Conservation (phyloP, 2,113 vertebrate genomes). For the Zosterops pallidus region DNA sequence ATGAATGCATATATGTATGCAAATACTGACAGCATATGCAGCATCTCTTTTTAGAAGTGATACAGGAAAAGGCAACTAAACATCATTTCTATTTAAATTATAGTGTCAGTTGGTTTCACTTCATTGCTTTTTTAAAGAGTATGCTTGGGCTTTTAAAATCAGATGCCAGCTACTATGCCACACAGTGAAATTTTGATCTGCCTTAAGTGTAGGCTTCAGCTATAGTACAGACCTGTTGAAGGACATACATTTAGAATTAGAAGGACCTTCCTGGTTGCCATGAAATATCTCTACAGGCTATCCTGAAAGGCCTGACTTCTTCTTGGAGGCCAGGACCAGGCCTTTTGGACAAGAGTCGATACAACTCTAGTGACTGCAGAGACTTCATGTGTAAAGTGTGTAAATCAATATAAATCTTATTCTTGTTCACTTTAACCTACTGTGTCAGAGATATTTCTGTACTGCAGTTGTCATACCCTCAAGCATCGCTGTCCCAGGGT, state of each 20-base stretch:
- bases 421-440: not conserved
- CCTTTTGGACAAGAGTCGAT: not conserved
- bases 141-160: not conserved
- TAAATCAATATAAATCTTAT: not conserved
- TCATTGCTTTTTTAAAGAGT: not conserved
- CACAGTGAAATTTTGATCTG: not conserved
- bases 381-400: rapidly evolving
- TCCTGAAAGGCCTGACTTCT: not conserved
- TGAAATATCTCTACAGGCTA: not conserved
- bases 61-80: not conserved
- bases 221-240: not conserved
- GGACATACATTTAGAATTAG: not conserved
- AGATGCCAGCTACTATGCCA: not conserved
- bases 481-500: not conserved
- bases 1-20: not conserved
- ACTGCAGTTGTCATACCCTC: not conserved
- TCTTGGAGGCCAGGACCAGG: not conserved
- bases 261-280: not conserved
- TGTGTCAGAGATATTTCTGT: not conserved
- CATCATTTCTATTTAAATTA: not conserved
- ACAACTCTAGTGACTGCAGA: not conserved
- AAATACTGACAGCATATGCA: not conserved
- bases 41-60: not conserved
- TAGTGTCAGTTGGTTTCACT: not conserved
- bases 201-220: not conserved